phyloP scores from a whole-genome alignment of 2,888 invertebrate genomes.

The Tetragonula carbonaria region DNA sequence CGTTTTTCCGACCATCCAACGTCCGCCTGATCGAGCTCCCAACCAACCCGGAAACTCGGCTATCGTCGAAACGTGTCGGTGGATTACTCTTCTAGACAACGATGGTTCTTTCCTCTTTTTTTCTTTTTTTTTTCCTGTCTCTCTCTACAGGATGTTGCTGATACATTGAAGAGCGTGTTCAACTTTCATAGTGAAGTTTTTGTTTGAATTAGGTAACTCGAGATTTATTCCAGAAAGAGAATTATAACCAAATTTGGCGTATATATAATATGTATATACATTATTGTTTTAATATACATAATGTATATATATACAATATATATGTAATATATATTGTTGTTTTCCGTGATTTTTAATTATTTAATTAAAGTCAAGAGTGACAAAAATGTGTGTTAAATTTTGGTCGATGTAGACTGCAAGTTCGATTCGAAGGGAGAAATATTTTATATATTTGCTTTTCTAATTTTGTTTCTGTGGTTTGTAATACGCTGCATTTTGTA shows the following conservation, averaged over 20 bases:
- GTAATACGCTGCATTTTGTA: fast-evolving
- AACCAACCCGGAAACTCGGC: background rate
- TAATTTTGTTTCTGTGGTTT: background rate
- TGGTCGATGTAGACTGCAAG: background rate
- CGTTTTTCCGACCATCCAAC: constrained; percentile 22
- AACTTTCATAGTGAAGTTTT: background rate
- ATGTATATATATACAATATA: too few species aligned
- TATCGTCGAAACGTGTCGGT: background rate
- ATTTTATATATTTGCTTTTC: background rate
- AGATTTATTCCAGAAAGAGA: background rate
- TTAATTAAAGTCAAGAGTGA: too few species aligned
- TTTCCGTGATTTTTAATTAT: too few species aligned
- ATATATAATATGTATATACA: too few species aligned
- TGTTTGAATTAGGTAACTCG: background rate
- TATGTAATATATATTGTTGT: too few species aligned
- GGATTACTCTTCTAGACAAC: background rate
- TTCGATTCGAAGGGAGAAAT: background rate
- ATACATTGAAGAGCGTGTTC: background rate
- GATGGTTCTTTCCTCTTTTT: too few species aligned
- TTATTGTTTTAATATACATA: too few species aligned
- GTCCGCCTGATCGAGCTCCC: constrained; percentile 3
- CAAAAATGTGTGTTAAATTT: background rate
- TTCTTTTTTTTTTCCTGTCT: too few species aligned
- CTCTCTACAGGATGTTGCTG: background rate
- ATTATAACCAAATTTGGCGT: background rate